Conservation (phyloP, 2,797 vertebrate species). For the Numenius phaeopus region DNA sequence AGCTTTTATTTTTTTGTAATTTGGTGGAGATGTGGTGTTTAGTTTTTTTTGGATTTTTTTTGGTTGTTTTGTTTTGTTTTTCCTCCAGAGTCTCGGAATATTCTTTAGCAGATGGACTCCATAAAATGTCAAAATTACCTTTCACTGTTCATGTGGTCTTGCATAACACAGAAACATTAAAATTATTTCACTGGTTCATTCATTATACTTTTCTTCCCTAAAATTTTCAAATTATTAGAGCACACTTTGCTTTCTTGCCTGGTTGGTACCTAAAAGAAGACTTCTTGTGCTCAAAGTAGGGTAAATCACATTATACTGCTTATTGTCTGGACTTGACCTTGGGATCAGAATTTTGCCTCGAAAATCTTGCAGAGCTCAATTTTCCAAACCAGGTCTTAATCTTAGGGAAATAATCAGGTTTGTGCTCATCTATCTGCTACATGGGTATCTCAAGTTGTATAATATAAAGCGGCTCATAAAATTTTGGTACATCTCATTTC, state of each 20-base stretch:
- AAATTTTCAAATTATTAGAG: background rate
- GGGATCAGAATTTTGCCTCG: background rate
- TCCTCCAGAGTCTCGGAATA: background rate
- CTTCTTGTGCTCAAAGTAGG: background rate
- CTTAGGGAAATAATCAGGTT: background rate
- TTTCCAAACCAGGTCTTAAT: background rate
- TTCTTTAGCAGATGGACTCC: background rate
- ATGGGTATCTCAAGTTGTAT: background rate
- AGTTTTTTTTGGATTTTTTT: background rate
- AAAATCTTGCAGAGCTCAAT: background rate
- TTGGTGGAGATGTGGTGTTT: accelerated
- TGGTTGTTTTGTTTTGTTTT: background rate
- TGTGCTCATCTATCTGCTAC: background rate
- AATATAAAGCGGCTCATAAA: background rate
- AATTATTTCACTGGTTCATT: background rate
- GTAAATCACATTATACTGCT: background rate
- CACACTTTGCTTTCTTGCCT: background rate
- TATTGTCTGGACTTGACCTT: background rate
- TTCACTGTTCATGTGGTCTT: background rate
- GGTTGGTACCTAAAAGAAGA: background rate
- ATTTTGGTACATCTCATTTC: background rate
- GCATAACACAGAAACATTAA: background rate
- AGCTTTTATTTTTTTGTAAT: background rate
- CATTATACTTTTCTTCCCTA: background rate
- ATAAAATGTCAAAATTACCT: background rate